phyloP scores from a whole-genome alignment of 2,113 vertebrate genomes.

The Pachyramphus minor region DNA sequence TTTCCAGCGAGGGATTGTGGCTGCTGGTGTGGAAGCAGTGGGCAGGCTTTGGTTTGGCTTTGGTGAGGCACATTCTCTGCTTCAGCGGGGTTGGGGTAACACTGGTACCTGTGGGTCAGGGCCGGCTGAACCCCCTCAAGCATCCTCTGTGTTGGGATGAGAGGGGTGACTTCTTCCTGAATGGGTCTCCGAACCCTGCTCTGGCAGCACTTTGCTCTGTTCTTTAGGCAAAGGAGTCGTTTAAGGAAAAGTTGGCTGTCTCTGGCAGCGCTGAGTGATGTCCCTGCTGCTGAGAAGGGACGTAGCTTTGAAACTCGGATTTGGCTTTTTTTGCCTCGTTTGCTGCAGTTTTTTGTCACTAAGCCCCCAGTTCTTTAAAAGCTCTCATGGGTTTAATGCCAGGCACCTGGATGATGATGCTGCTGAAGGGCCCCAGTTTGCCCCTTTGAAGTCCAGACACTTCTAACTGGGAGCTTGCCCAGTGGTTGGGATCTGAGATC shows the following conservation, averaged over 20 bases:
- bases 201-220: fast-evolving
- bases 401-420: not conserved
- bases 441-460: not conserved
- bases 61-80: fast-evolving
- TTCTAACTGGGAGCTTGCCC: not conserved
- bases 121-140: not conserved
- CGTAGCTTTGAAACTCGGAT: not conserved
- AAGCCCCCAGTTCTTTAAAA: not conserved
- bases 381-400: fast-evolving
- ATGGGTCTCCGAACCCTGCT: not conserved
- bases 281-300: not conserved
- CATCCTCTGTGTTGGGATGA: not conserved
- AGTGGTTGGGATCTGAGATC: not conserved
- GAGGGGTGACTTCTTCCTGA: not conserved
- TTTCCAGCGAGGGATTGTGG: not conserved
- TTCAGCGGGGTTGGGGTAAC: not conserved
- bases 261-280: not conserved
- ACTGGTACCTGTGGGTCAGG: fast-evolving
- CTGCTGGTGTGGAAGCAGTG: not conserved
- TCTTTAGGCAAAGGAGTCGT: not conserved
- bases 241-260: not conserved
- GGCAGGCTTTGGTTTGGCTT: not conserved
- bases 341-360: not conserved
- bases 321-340: not conserved
- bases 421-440: not conserved